Percentiles rank a stretch among this genome's conserved stretches.
phyloP scores from a whole-genome alignment of 2,113 vertebrate genomes.

The Polypterus senegalus region DNA sequence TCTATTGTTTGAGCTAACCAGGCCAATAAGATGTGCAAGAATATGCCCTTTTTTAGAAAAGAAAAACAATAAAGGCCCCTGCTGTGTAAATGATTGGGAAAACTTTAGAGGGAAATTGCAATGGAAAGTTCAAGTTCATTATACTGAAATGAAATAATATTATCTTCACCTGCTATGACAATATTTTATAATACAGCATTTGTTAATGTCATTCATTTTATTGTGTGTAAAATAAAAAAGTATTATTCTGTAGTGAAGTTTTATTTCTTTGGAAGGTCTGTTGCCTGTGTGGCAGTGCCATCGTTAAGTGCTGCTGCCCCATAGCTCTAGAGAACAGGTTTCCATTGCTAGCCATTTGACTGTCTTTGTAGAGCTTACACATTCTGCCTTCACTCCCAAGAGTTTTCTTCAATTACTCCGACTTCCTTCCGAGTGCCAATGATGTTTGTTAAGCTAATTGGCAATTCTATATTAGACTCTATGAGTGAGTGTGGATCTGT shows the following conservation, averaged over 20 bases:
- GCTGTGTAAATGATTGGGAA: constrained; percentile 80
- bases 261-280: too few relatives aligned
- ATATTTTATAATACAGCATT: constrained; percentile 48
- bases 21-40: constrained; percentile 8
- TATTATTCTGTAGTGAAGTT: neutral
- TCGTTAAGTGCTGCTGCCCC: too few relatives aligned
- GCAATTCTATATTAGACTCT: neutral
- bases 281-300: too few relatives aligned
- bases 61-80: constrained; percentile 35
- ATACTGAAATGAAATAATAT: constrained; percentile 74
- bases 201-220: constrained; percentile 41
- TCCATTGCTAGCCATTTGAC: too few relatives aligned
- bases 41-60: constrained; percentile 1
- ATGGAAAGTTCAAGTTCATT: constrained; percentile 71
- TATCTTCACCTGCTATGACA: constrained; percentile 65
- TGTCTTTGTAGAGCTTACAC: too few relatives aligned
- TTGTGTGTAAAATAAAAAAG: constrained; percentile 9
- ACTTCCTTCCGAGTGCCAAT: too few relatives aligned
- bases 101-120: constrained; percentile 61
- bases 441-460: too few relatives aligned
- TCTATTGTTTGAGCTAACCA: constrained; percentile 1
- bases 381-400: too few relatives aligned
- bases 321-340: too few relatives aligned
- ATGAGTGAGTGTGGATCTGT: neutral
- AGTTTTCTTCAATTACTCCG: too few relatives aligned